Evolutionary conservation across 2,888 invertebrate genomes (phyloP), one percentile per base, ranked within the genome.

Genomic region (Tetheella fluctuosa): DNA sequence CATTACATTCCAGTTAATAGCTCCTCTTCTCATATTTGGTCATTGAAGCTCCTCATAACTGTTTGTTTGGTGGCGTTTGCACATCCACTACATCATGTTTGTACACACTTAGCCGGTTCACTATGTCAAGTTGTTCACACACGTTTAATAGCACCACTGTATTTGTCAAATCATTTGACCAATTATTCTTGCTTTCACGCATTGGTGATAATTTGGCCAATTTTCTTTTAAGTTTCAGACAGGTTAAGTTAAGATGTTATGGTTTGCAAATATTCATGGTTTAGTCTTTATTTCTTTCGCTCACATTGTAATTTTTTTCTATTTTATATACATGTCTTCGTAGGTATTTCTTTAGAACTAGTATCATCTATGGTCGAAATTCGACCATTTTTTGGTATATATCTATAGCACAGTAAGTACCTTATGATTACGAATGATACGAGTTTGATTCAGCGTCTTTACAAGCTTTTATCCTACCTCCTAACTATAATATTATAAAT

Each of bases 101-200:
- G 68, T 69, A 61, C 67, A 65, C 64, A 69, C 73, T 78, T 75
- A 70, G 72, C 65, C 70, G 71, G 73, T 71, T 76, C 68, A 63
- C 64, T 54, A 52, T 62, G 66, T 69, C 65, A 64, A 66, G 66
- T 61, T 57, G 53, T 64, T 62, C 59, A 64, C 63, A 63, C 59
- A 52, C 17, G 34, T 34, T 53, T 30, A 8, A 34, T 54, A 54
- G 30, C 34, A 48, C 48, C 48, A 20, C 20, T 37, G 15, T 55
- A 34, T 55, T 55, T 55, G 55, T 54, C 54, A 54, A 54, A 30
- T 17, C 30, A 30, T 54, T 54, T 30, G 30, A 13, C 54, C 30
- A 55, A 34, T 23, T 20, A 23, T 34, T 20, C 34, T 34, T 23
- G 55, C 20, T 48, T 48, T 48, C 48, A 20, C 48, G 48, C 7